Base-by-base conservation (phyloP, 2,888 invertebrate species). In the Phalera bucephala region DNA sequence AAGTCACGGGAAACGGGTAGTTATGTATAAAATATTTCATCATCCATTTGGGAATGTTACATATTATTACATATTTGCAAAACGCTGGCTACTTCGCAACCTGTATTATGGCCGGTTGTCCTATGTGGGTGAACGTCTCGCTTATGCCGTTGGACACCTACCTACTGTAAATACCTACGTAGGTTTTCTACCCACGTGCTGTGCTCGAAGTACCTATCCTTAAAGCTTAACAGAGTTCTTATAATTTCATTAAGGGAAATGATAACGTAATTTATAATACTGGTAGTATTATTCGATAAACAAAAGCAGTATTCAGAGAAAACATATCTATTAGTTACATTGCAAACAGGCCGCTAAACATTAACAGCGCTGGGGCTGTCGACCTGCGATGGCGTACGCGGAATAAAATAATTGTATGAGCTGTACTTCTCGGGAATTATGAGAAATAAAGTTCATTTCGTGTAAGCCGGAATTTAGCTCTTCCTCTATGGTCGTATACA, bases 381-480 rank as follows among this genome's bases (percentile, higher is more conserved):
- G 52, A 52, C 59, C 57, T 41, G 43, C 48, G 47, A 49, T 40
- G 47, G 47, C 40, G 40, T 70, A 69, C 70, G 54, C 49, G 64
- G 66, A 73, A 74, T 64, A 60, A 58, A 65, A 63, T 71, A 67
- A 70, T 70, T 63, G 61, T 54, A 63, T 58, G 65, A 66, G 62
- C 59, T 64, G 69, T 69, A 57, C 47, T 64, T 70, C 56, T 59
- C 55, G 57, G 45, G 65, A 74, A 68, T 65, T 49, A 42, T 42
- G 52, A 53, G 61, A 61, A 36, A 61, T 41, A 54, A 43, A 54
- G 43, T 36, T 45, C 45, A 60, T 35, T 58, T 45, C 45, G 45
- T 44, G 52, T 17, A 56, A 57, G 46, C 53, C 40, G 43, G 9
- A 17, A 17, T 17, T 22, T 39, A 34, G 33, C 50, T 60, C 23